A percentile compares a stretch with the other conserved stretches of the same genome.
phyloP scores from a whole-genome alignment of 2,113 vertebrate species.

The Myiopsitta monachus region DNA sequence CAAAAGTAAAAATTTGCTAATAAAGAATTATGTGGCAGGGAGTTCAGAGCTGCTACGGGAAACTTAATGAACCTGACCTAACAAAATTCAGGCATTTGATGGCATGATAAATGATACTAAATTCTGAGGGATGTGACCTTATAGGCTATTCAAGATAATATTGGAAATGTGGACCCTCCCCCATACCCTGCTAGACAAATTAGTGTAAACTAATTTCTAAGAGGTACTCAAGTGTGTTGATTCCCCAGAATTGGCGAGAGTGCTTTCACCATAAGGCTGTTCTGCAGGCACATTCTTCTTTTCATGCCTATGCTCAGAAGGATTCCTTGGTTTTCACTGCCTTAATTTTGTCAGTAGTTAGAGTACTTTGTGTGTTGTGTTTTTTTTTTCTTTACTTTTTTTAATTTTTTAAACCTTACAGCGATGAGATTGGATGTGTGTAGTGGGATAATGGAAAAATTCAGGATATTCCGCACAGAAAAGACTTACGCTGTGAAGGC shows the following conservation, averaged over 20 bases:
- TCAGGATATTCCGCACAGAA: slow-evolving; percentile 94
- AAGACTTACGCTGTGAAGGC: slow-evolving; percentile 88
- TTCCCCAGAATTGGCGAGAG: neutral
- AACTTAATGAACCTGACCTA: neutral
- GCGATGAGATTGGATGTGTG: slow-evolving; percentile 77
- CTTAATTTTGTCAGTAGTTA: neutral
- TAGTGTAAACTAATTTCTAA: neutral
- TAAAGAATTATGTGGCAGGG: neutral
- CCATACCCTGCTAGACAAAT: neutral
- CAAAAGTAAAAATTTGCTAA: neutral
- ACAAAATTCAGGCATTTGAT: neutral
- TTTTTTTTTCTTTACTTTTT: neutral
- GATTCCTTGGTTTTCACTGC: neutral
- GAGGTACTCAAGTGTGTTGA: neutral
- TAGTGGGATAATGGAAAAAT: slow-evolving; percentile 82
- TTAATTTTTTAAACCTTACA: slow-evolving; percentile 31
- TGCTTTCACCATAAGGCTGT: neutral
- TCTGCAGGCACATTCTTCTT: neutral
- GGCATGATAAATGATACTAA: neutral
- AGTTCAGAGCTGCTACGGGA: neutral
- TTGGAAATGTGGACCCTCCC: neutral
- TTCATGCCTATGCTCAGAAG: neutral
- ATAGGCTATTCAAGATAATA: neutral
- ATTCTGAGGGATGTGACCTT: neutral
- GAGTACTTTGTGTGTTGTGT: neutral